Base-by-base conservation (phyloP, 2,797 vertebrate genomes). In the Chaetodon trifasciatus region DNA sequence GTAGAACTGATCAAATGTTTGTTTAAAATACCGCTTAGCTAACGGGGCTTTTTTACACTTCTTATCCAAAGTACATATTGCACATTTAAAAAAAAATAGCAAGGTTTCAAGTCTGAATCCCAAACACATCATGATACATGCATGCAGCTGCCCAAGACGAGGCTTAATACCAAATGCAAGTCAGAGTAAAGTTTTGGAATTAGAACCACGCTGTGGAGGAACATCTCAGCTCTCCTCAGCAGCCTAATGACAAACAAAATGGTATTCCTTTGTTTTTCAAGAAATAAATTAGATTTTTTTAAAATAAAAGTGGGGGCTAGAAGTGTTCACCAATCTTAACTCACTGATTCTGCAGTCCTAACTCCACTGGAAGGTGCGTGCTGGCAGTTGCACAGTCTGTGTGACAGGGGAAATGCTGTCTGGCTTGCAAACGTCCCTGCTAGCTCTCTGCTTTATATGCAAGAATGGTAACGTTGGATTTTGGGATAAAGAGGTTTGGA, bases 81-180 rank as follows among this genome's bases (percentile, higher is more conserved):
- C 88, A 93, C 91, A 83, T 89, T 64, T 66, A 65, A 21, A 86
- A 82, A 86, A 76, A 83, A 76, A 57, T 60, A 64, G 46, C 74
- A 85, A 86, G 58, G 63, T 78, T 89, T 92, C 90, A 92, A 91
- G 88, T 88, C 82, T 89, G 82, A 90, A 84, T 90, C 77, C 64
- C 70, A 85, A 89, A 88, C 79, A 88, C 72, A 76, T 70, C 42
- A 58, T 90, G 78, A 89, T 70, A 74, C 74, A 83, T 76, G 76
- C 88, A 88, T 79, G 78, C 76, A 92, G 89, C 85, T 92, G 89
- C 88, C 82, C 65, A 65, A 73, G 50, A 83, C 88, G 79, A 86
- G 74, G 76, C 65, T 78, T 49, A 76, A 84, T 78, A 89, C 77
- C 80, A 90, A 86, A 90, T 64, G 84, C 65, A 81, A 68, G 65